Evolutionary conservation across 2,797 vertebrate species (phyloP).

Genomic region (Phyllotis vaccarum): DNA sequence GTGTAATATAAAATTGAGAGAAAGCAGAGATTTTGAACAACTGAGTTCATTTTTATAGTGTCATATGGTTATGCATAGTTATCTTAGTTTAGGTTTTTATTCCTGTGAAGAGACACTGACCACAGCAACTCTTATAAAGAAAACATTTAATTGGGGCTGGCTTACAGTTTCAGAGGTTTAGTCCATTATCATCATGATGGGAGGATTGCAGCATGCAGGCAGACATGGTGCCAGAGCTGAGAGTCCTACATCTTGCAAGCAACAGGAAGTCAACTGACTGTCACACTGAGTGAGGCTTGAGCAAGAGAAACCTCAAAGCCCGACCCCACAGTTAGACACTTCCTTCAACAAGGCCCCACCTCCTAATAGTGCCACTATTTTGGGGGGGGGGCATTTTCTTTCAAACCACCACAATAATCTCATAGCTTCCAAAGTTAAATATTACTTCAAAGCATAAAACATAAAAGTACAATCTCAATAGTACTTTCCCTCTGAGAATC

Average conservation of each 20-base stretch:
- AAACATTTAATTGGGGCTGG: neutral
- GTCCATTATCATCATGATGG: neutral
- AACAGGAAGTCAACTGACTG: neutral
- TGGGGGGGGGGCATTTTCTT: neutral
- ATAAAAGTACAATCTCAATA: neutral
- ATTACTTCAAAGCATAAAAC: slow-evolving; percentile 13
- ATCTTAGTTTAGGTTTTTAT: neutral
- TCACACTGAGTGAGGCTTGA: neutral
- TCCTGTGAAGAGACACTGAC: neutral
- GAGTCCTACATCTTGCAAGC: neutral
- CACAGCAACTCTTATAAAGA: neutral
- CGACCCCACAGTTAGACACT: neutral
- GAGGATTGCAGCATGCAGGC: accelerated
- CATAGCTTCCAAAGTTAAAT: neutral
- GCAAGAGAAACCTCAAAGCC: neutral
- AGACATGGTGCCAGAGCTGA: neutral
- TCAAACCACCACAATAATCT: neutral
- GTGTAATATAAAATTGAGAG: neutral
- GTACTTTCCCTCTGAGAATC: neutral
- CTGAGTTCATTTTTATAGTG: neutral
- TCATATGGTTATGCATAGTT: neutral
- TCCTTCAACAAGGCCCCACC: neutral
- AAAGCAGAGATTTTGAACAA: neutral
- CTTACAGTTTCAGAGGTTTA: neutral
- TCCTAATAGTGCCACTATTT: neutral